Base-by-base conservation (phyloP, 1,140 invertebrate genomes). In the Drosophila triauraria region DNA sequence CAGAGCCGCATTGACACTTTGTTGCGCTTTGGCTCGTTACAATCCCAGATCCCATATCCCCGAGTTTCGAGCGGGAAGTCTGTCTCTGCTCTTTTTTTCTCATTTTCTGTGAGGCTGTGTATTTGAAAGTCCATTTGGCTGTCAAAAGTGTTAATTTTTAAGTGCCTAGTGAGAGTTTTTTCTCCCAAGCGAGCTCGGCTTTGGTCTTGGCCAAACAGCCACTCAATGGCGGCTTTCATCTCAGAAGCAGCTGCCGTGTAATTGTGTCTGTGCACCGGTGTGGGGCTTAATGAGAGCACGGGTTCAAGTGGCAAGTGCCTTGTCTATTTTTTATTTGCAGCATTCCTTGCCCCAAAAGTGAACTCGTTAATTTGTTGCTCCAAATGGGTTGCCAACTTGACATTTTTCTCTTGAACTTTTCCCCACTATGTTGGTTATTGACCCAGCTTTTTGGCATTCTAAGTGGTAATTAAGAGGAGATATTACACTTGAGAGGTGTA, bases 121-220 rank as follows among this genome's bases (percentile, higher is more conserved):
- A 82, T 90, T 90, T 90, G 86, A 90, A 90, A 91, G 85, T 91
- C 86, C 86, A 82, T 91, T 91, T 82, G 76, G 86, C 85, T 90
- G 85, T 90, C 86, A 91, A 85, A 90, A 90, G 85, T 82, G 85
- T 90, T 91, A 90, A 90, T 91, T 90, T 90, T 91, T 90, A 91
- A 90, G 81, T 91, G 86, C 78, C 82, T 90, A 90, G 85, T 91
- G 85, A 90, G 85, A 90, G 85, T 90, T 85, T 80, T 63, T 75
- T 69, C 43, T 32, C 56, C 54, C 58, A 38, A 63, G 25, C 60
- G 30, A 57, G 25, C 59, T 25, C 30, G 23, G 69, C 27, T 50
- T 51, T 38, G 32, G 68, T 59, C 65, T 72, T 59, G 40, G 69
- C 69, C 35, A 67, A 54, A 67, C n/a, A 53, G 62, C 63, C 47